Percentiles rank a stretch among this genome's conserved stretches.
These are phyloP conservation scores for Chinchilla lanigera DNA, from an alignment of 2,113 vertebrate genomes.

Conservation along the genomic window DNA sequence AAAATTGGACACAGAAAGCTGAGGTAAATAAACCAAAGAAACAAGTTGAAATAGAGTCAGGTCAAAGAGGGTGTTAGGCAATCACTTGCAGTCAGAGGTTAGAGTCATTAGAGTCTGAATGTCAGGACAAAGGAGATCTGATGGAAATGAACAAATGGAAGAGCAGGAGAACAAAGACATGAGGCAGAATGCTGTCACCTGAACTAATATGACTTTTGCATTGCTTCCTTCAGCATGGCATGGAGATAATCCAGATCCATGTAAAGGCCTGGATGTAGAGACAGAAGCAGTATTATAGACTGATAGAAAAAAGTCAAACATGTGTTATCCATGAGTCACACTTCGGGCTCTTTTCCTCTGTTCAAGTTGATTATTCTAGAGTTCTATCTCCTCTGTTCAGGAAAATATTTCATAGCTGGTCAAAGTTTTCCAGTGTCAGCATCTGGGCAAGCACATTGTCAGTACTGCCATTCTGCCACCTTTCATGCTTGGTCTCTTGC, in stretches of 20 bases:
- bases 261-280: not conserved
- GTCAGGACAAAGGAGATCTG: not conserved
- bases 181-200: not conserved
- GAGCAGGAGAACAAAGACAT: not conserved
- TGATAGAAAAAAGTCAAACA: not conserved
- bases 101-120: not conserved
- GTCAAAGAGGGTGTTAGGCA: not conserved
- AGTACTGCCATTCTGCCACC: constrained; percentile 48
- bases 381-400: constrained; percentile 29
- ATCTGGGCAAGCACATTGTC: constrained; percentile 53
- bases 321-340: not conserved
- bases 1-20: not conserved
- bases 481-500: constrained; percentile 54
- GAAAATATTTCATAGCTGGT: constrained; percentile 53
- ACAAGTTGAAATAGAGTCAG: not conserved
- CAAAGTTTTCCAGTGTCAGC: constrained; percentile 58
- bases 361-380: not conserved
- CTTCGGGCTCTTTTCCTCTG: constrained; percentile 29
- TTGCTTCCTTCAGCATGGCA: not conserved
- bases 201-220: not conserved
- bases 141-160: not conserved
- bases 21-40: constrained; percentile 60
- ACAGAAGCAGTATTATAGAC: not conserved
- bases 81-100: not conserved
- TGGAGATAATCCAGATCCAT: not conserved